Percentiles rank a stretch among this genome's conserved stretches.
Conservation (phyloP, 2,888 invertebrate species). For the Sinelater perroti region DNA sequence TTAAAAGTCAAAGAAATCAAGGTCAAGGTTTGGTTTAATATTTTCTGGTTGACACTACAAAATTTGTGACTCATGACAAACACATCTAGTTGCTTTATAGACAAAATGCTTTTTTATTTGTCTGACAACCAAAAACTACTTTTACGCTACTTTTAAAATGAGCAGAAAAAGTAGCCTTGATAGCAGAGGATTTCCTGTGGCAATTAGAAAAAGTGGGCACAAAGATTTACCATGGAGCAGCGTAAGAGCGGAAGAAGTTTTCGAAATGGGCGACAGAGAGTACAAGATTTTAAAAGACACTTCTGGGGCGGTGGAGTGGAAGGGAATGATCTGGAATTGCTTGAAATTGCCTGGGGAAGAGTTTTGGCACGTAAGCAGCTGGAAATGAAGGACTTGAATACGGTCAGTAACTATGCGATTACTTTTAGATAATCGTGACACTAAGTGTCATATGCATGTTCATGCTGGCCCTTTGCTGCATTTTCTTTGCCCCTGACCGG, state of each 20-base stretch:
- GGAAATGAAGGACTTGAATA: not conserved
- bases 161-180: not conserved
- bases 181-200: constrained; percentile 1
- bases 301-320: not conserved
- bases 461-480: constrained; percentile 6
- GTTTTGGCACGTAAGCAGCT: constrained; percentile 17
- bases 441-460: constrained; percentile 2
- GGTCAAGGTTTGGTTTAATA: too few species aligned
- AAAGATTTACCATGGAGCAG: not conserved
- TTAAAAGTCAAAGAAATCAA: too few species aligned
- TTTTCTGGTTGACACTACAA: too few species aligned
- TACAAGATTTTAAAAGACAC: constrained; percentile 6
- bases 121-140: too few species aligned
- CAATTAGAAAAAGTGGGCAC: not conserved
- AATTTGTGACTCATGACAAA: too few species aligned
- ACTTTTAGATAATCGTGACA: constrained; percentile 13
- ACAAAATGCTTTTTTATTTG: too few species aligned
- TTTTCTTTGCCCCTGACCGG: not conserved
- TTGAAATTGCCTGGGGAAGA: not conserved
- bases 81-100: too few species aligned
- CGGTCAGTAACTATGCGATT: not conserved
- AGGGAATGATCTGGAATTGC: not conserved
- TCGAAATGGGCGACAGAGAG: not conserved
- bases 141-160: too few species aligned
- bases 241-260: constrained; percentile 2